Conservation (phyloP, 2,797 vertebrate genomes). For the Rhynchonycteris naso region DNA sequence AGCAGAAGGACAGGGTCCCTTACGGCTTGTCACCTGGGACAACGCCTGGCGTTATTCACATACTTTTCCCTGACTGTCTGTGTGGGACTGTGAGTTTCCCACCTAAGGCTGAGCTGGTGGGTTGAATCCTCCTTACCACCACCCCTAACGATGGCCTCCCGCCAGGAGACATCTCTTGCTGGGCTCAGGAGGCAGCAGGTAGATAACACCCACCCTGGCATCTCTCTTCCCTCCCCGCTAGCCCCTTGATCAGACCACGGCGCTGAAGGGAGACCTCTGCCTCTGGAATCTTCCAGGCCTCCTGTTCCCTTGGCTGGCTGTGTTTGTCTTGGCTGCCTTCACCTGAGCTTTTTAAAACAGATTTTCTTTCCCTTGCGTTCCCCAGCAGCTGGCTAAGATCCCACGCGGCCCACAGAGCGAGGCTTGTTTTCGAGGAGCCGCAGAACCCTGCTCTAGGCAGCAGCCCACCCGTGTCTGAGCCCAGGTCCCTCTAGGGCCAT, state of each 20-base stretch:
- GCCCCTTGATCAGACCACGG: neutral
- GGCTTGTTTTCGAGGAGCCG: conserved; percentile 70
- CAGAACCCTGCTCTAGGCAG: conserved; percentile 28
- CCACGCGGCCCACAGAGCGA: conserved; percentile 72
- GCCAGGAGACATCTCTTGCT: neutral
- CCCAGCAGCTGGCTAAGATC: conserved; percentile 71
- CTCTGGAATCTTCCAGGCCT: conserved; percentile 78
- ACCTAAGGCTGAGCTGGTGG: neutral
- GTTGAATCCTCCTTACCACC: neutral
- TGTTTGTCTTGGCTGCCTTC: conserved; percentile 81
- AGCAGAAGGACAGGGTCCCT: neutral
- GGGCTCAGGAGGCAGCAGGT: neutral
- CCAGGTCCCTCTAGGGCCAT: neutral
- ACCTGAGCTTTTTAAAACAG: conserved; percentile 60
- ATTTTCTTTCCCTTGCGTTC: conserved; percentile 76
- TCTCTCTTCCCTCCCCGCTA: neutral
- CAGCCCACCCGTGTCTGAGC: neutral
- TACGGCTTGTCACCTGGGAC: neutral
- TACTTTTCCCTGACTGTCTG: neutral
- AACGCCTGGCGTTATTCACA: neutral
- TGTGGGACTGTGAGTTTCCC: neutral
- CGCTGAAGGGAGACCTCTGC: neutral
- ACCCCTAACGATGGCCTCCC: neutral
- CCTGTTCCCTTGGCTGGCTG: conserved; percentile 58
- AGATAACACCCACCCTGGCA: neutral